Base-by-base conservation (phyloP, 37 sponge, comb jelly and placozoan genomes). In the Ephydatia muelleri region DNA sequence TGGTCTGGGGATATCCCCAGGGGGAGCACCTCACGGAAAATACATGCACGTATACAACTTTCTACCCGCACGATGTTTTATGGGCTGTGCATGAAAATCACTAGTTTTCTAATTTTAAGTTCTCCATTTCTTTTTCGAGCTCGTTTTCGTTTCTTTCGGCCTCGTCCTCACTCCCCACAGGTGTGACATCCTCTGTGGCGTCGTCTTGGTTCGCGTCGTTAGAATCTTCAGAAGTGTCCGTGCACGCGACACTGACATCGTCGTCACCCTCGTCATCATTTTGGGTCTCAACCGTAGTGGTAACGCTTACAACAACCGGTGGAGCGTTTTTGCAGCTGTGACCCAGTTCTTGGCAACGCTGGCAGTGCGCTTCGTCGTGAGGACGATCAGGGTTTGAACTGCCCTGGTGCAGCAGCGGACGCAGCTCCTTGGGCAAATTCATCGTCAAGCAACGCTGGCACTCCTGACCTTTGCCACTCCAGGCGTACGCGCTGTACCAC, bases 361-460 rank as follows among this genome's bases (percentile, higher is more conserved):
- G 31, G 14, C 72, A 71, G 72, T 13, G 72, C 29, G 72, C 72
- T 28, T 71, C 28, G 8, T 71, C 72, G 72, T 71, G 72, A 34
- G 72, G 72, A n/a, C 25, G 12, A 57, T 57, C 57, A 1, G 57
- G 19, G 16, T 11, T 57, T 1, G 19, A 1, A 19, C 19, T 14
- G 1, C 57, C 57, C 6, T 57, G 57, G 19, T 57, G 16, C 16
- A 19, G 1, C 57, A 57, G 57, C 19, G 14, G 57, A 14, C 19
- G 19, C 16, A 57, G 57, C 19, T 57, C 57, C 1, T 1, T 16
- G 57, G 57, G 57, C 57, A 57, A 57, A 57, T 19, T 14, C 57
- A 57, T 57, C 12, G 16, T 57, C 57, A 57, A 14, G 19, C 57
- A 57, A 5, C 19, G 14, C 1, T 21, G 57, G 57, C 57, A 57